Conservation (phyloP, 2,888 invertebrate species). For the Drosophila melanosoma region DNA sequence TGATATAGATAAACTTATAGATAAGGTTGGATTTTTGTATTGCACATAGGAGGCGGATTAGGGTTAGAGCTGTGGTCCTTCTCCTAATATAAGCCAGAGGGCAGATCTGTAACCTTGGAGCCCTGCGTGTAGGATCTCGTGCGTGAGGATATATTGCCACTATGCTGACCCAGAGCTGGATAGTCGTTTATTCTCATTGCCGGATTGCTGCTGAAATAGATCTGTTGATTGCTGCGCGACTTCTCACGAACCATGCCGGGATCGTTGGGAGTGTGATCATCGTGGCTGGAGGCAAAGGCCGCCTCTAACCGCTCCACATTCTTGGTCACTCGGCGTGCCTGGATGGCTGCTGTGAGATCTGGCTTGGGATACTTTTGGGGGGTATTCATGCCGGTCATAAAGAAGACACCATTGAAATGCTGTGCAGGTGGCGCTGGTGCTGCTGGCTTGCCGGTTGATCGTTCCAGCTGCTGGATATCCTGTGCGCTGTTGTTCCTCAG, state of each 20-base stretch:
- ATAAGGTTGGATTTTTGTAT: constrained; percentile 51
- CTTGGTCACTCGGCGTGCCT: constrained; percentile 89
- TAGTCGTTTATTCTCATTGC: constrained; percentile 76
- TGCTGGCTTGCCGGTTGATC: constrained; percentile 47
- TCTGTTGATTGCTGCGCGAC: constrained; percentile 83
- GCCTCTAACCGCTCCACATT: constrained; percentile 91
- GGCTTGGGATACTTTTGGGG: constrained; percentile 85
- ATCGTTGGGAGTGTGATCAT: constrained; percentile 86
- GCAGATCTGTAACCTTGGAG: constrained; percentile 90
- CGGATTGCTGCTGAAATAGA: constrained; percentile 84
- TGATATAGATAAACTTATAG: constrained; percentile 16
- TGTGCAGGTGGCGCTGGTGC: constrained; percentile 83
- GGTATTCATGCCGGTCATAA: constrained; percentile 86
- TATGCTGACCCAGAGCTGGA: constrained; percentile 86
- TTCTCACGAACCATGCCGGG: constrained; percentile 87
- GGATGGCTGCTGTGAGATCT: constrained; percentile 86
- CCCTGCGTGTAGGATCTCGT: constrained; percentile 85
- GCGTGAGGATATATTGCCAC: constrained; percentile 87
- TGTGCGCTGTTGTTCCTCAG: constrained; percentile 79
- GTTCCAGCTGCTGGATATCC: constrained; percentile 28
- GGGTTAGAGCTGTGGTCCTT: not conserved
- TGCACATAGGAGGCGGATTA: constrained; percentile 66
- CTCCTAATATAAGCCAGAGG: constrained; percentile 89
- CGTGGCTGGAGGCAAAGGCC: constrained; percentile 74
- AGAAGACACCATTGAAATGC: constrained; percentile 87